Evolutionary conservation across 2,797 vertebrate species (phyloP), one percentile per base, ranked within the genome.

Genomic region (Gila robusta): DNA sequence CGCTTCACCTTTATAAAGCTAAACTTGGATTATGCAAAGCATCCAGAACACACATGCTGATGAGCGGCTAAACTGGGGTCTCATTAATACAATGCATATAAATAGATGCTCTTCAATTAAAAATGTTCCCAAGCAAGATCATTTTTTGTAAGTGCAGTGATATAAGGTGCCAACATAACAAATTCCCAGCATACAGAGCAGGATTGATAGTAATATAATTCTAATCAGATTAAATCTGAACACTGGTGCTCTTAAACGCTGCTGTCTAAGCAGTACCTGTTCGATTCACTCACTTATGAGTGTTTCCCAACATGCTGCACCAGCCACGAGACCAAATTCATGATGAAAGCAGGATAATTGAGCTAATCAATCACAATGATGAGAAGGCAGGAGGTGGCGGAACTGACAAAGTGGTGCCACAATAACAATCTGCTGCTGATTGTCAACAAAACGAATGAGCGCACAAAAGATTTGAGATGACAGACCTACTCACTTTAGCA

Each of bases 351-450:
- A 35, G 26, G 72, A 64, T 83, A 83, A 83, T 83, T 83, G 72
- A 83, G 71, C 70, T 67, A 76, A 83, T 83, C 82, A 62, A 83
- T 83, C 82, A 83, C 71, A 49, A 52, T 83, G 82, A 83, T 83
- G 72, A 76, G 59, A 70, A 76, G 82, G 72, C 82, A 73, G 81
- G 37, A 73, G 81, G 52, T 73, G 70, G 37, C 37, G 52, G 69
- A 73, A 76, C 82, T 83, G 56, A 83, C 56, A 83, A 81, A 81
- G 44, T 81, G 80, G 64, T 81, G 71, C 70, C 81, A 83, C 82
- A 67, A 83, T 83, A 66, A 83, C 82, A 83, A 83, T 83, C 82
- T 83, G 82, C 72, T 83, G 41, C 71, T 76, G 82, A 83, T 76
- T 76, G 41, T 83, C 82, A 83, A 83, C 82, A 76, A 66, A 83